Conservation (phyloP, 2,797 vertebrate species). For the Potorous gilbertii region DNA sequence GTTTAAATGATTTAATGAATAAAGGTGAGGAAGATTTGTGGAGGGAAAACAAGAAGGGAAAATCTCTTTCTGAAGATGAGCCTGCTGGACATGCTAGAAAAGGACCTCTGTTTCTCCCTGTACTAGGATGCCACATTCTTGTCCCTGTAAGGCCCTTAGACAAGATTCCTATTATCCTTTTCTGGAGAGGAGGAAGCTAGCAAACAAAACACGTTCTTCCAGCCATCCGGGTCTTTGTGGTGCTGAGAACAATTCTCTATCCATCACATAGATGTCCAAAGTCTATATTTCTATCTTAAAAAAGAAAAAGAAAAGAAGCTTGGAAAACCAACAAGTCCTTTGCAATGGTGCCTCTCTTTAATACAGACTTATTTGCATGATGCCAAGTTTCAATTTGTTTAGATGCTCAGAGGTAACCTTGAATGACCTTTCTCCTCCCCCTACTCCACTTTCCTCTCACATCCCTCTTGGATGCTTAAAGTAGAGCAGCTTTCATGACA, state of each 20-base stretch:
- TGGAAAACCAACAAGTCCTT: conserved; percentile 4
- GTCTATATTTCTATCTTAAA: background rate
- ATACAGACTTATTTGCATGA: background rate
- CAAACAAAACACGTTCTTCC: background rate
- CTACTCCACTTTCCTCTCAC: conserved; percentile 70
- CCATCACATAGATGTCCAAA: background rate
- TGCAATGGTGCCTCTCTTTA: conserved; percentile 38
- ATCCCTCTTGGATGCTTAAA: conserved; percentile 77
- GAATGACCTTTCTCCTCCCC: conserved; percentile 74
- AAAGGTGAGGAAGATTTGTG: background rate
- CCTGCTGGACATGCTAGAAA: background rate
- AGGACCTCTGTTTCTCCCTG: background rate
- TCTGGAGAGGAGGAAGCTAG: background rate
- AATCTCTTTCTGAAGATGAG: background rate
- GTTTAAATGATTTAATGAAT: background rate
- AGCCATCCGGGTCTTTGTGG: background rate
- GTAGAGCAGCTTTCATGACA: conserved; percentile 75
- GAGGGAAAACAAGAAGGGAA: background rate
- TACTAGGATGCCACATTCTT: background rate
- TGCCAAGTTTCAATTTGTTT: conserved; percentile 60
- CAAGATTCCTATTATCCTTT: background rate
- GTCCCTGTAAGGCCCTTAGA: background rate
- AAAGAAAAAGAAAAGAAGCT: conserved; percentile 22
- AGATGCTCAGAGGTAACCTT: conserved; percentile 55
- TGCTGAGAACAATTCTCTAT: background rate